Evolutionary conservation across 2,888 invertebrate genomes (phyloP).

Genomic region (Entomobrya multifasciata): DNA sequence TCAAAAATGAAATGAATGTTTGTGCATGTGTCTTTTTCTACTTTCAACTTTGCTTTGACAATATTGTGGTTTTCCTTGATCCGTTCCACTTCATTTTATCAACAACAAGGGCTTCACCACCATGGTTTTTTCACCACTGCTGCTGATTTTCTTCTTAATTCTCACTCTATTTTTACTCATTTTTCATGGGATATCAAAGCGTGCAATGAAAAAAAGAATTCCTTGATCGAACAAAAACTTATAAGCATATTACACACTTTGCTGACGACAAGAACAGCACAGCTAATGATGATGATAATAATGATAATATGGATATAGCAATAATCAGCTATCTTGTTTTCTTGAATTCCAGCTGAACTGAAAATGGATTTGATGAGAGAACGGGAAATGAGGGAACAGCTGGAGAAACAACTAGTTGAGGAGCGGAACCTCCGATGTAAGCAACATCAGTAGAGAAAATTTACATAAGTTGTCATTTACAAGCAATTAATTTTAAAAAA

Average conservation of each 20-base stretch:
- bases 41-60: slow-evolving; percentile 66
- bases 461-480: not conserved
- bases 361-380: slow-evolving; percentile 97
- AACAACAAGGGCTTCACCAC: slow-evolving; percentile 53
- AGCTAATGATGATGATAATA: slow-evolving; percentile 26
- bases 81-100: slow-evolving; percentile 74
- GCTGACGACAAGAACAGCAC: not conserved
- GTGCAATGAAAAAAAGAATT: not conserved
- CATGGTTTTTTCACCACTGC: slow-evolving; percentile 25
- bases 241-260: slow-evolving; percentile 25
- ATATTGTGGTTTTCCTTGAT: slow-evolving; percentile 75
- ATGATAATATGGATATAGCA: not conserved
- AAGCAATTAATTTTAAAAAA: slow-evolving; percentile 38
- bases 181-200: slow-evolving; percentile 58
- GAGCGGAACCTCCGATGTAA: slow-evolving; percentile 97
- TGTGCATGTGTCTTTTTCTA: slow-evolving; percentile 47
- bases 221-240: slow-evolving; percentile 48
- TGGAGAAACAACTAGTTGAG: slow-evolving; percentile 95
- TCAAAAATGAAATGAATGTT: slow-evolving; percentile 32
- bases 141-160: slow-evolving; percentile 57
- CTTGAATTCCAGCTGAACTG: slow-evolving; percentile 88
- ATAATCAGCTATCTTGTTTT: slow-evolving; percentile 25
- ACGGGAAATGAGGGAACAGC: slow-evolving; percentile 94
- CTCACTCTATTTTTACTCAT: slow-evolving; percentile 44
- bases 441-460: slow-evolving; percentile 81